Base-by-base conservation (phyloP, 2,888 invertebrate species). In the Temnothorax rugatulus region DNA sequence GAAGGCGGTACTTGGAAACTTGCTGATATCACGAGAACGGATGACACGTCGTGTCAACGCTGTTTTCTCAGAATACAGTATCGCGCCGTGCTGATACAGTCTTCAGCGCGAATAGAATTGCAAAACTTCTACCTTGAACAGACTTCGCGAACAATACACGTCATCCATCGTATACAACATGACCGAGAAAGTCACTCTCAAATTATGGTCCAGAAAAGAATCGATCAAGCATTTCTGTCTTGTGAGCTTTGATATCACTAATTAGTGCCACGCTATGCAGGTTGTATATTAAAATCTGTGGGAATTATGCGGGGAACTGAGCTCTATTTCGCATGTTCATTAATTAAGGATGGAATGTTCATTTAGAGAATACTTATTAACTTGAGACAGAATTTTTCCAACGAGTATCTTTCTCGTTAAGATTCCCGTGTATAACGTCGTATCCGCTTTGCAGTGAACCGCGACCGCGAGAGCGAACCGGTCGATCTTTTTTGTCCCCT, bases 371-470 rank as follows among this genome's bases (percentile, higher is more conserved):
- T 44, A 44, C 44, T 44, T 44, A 44, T 66, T 44, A 8, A 44
- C 25, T 44, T 0, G 25, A 66, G 21, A 41, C 15, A 18, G 11
- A 25, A 47, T 66, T 66, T 66, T 47, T 47, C 29, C 25, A 18
- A 9, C n/a, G 9, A 44, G 44, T 44, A 25, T n/a, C 57, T 54
- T 11, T 38, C 41, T 57, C 25, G 38, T 57, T 54, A 73, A 41
- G 25, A 41, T 38, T 41, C 11, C 7, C 38, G 41, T 4, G 38
- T 21, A 25, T 25, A 41, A 25, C 11, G 18, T 7, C 18, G 57
- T 5, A 59, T 57, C 25, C 54, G 54, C 54, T 54, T 57, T 57
- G 41, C 73, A 73, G 41, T 73, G 57, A 73, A 73, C 41, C 73
- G 21, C 47, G n/a, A 73, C 21, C 13, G 63, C 34, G 34, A 75